These are phyloP conservation scores for Mus musculus DNA, from an alignment of 2,113 vertebrate genomes.

Conservation along the genomic window DNA sequence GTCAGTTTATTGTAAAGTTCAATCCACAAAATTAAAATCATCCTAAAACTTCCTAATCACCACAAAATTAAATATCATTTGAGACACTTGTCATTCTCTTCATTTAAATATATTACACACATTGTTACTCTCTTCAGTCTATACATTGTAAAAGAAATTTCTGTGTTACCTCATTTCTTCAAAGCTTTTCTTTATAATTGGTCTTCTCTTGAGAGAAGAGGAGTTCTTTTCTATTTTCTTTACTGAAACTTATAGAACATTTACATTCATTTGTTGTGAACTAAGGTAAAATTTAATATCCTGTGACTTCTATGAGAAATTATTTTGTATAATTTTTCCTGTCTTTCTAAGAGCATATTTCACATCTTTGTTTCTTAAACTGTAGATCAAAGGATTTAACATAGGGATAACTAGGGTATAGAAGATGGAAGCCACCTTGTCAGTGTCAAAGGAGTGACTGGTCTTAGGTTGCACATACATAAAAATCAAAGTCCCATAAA, in stretches of 20 bases:
- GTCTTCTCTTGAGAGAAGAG: neutral
- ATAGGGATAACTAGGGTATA: conserved; percentile 52
- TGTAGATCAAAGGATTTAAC: conserved; percentile 65
- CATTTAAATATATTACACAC: neutral
- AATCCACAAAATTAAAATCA: neutral
- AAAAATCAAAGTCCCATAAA: conserved; percentile 60
- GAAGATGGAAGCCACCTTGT: conserved; percentile 64
- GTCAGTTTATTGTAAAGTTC: neutral
- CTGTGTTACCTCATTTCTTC: neutral
- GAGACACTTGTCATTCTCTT: neutral
- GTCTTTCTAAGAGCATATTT: neutral
- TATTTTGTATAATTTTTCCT: neutral
- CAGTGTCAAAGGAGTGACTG: conserved; percentile 49
- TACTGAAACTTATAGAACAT: neutral
- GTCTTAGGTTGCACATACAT: conserved; percentile 44
- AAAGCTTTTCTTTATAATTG: neutral
- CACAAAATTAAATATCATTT: neutral
- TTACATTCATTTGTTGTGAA: too few relatives aligned
- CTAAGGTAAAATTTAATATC: neutral
- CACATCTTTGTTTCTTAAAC: conserved; percentile 67
- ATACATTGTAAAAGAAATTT: neutral
- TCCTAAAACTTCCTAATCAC: neutral
- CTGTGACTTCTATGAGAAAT: neutral
- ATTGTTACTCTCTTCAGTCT: neutral
- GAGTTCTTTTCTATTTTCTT: neutral